Conservation (phyloP, 2,113 vertebrate genomes). For the Pogona vitticeps region DNA sequence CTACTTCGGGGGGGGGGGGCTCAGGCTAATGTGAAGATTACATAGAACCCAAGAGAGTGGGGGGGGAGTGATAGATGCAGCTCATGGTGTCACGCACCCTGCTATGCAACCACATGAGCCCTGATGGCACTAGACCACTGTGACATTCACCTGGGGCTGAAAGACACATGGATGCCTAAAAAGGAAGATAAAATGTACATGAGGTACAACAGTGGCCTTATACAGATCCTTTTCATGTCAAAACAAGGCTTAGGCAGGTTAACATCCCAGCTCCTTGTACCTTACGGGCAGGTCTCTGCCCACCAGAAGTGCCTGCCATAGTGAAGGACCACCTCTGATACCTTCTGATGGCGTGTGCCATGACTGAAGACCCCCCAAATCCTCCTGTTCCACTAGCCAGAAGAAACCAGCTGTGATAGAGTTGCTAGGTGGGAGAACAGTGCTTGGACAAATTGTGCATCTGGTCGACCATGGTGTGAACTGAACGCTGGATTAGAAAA, state of each 20-base stretch:
- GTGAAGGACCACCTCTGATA: neutral
- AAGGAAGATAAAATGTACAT: neutral
- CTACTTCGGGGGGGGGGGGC: no score
- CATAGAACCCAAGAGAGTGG: neutral
- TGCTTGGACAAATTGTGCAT: neutral
- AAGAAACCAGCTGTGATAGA: neutral
- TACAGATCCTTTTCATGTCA: neutral
- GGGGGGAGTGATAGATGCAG: no score
- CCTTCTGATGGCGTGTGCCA: neutral
- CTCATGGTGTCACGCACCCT: no score
- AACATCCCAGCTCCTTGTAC: neutral
- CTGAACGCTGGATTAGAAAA: no score
- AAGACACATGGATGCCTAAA: neutral
- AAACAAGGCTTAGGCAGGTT: neutral
- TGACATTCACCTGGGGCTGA: no score
- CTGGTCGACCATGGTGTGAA: no score
- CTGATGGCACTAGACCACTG: no score
- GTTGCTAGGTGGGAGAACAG: neutral
- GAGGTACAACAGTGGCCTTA: neutral
- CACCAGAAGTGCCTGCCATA: neutral
- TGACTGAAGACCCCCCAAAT: neutral
- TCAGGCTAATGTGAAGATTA: neutral
- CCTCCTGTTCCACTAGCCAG: neutral
- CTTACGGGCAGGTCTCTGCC: neutral
- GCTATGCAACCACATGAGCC: no score